Base-by-base conservation (phyloP, 35 echinoderm and acorn worm genomes). In the Ophiothrix spiculata region DNA sequence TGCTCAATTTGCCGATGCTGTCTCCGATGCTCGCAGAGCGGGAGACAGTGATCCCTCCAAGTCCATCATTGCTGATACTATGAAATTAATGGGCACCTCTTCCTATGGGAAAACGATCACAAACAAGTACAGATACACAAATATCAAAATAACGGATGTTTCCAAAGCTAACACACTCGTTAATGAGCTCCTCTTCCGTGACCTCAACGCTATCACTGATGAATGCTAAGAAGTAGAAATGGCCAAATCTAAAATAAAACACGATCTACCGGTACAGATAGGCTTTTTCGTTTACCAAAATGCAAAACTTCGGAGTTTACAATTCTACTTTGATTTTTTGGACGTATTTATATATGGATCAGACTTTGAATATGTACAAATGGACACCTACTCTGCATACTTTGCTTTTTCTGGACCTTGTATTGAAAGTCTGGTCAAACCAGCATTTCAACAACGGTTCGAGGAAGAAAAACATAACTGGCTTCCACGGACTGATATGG, bases 291-390 rank as follows among this genome's bases (percentile, higher is more conserved):
- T 79, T 0, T 78, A 91, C 45, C 81, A 91, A 41, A 63, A 78
- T 32, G 89, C 81, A 1, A 87, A 80, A 77, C 41, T 87, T 0
- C 31, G 83, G 2, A 87, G 81, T 78, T 46, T 86, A 12, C 36
- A 87, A 64, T 87, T 92, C 34, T 92, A 91, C 74, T 88, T 79
- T 73, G 88, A 83, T 40, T 90, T 90, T 84, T 25, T 91, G 29
- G 46, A 79, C n/a, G 25, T 60, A 21, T 81, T 6, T 37, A 31
- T 80, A 0, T 38, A 88, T 42, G 38, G 79, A 1, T 56, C 77
- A 2, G 86, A 88, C 56, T 88, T 88, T 21, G 14, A 88, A 42
- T 25, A 73, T 25, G 25, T 56, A 28, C 0, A 90, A 77, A 88
- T 88, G 86, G 86, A 88, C 78, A 88, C 86, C 10, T 77, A 88